Conservation (phyloP, 2,888 invertebrate species). For the Sphinx pinastri region DNA sequence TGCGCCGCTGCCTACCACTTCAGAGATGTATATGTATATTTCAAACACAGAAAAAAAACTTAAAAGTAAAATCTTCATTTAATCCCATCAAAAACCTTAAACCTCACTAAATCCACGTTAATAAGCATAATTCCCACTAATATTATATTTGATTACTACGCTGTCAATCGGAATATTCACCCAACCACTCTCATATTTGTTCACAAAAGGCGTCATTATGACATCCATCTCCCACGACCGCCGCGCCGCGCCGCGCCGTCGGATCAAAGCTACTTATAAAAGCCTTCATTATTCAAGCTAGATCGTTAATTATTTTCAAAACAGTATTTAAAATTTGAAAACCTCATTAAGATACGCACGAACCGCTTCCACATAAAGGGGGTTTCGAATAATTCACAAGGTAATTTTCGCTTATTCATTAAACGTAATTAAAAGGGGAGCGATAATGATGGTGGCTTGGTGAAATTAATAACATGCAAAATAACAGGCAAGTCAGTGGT, state of each 20-base stretch:
- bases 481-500: slow-evolving; percentile 54
- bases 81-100: too few relatives aligned
- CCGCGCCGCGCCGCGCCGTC: slow-evolving; percentile 17
- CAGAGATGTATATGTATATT: too few relatives aligned
- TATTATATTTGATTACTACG: slow-evolving; percentile 29
- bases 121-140: slow-evolving; percentile 33
- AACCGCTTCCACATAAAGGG: slow-evolving; percentile 66
- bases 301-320: slow-evolving; percentile 78
- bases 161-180: slow-evolving; percentile 33
- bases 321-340: slow-evolving; percentile 76
- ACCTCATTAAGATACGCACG: slow-evolving; percentile 79
- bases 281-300: slow-evolving; percentile 50
- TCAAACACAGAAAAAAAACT: too few relatives aligned
- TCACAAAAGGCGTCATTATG: slow-evolving; percentile 21
- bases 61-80: too few relatives aligned
- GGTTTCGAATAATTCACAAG: slow-evolving; percentile 74
- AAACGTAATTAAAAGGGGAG: slow-evolving; percentile 76
- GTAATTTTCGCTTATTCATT: slow-evolving; percentile 83
- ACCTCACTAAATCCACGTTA: slow-evolving; percentile 32
- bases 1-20: too few relatives aligned
- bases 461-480: slow-evolving; percentile 66
- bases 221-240: slow-evolving; percentile 12
- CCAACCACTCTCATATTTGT: slow-evolving; percentile 28
- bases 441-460: slow-evolving; percentile 64
- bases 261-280: slow-evolving; percentile 42